Evolutionary conservation across 2,113 vertebrate genomes (phyloP), one percentile per base, ranked within the genome.

Genomic region (Percina caprodes): DNA sequence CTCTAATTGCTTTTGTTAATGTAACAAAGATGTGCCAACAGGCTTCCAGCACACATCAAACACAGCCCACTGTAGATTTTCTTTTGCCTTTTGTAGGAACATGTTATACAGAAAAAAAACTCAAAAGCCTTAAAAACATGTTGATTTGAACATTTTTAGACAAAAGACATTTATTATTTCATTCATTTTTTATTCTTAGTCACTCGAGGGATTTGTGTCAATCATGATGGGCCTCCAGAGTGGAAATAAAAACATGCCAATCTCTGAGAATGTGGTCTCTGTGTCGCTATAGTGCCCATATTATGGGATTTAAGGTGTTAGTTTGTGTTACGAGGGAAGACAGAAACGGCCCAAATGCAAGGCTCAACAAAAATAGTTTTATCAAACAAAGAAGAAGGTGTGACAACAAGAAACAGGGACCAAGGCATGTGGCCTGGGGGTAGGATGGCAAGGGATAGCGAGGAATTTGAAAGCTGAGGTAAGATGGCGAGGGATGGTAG

Each of bases 171-270:
- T 39, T 39, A 39, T 9, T 39, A 39, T 39, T 39, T 35, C 1
- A 8, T 35, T 35, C 7, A 9, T 35, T 35, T 35, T 35, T 8
- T 35, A 35, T 8, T 35, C 19, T 19, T 21, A 60, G 45, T 19
- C 14, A n/a, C 52, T 12, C 46, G 6, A 15, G 21, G 21, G 16
- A 42, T 26, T 33, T 42, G 39, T 77, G 4, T 24, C 6, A 1
- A 49, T 68, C 30, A 42, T 69, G 4, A 26, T 26, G 6, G 45
- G 23, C 60, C 30, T 59, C 30, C 24, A 48, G 19, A 6, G n/a
- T 59, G n/a, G 26, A 72, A 80, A 58, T 35, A 14, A 61, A 74
- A 69, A 46, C 19, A 48, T 48, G 11, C 51, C 7, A 16, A 33
- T 45, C 51, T 26, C 9, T 74, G 39, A 74, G 62, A 73, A 78